Base-by-base conservation (phyloP, 64 coral and sea anemone species). In the Porites australiensis region DNA sequence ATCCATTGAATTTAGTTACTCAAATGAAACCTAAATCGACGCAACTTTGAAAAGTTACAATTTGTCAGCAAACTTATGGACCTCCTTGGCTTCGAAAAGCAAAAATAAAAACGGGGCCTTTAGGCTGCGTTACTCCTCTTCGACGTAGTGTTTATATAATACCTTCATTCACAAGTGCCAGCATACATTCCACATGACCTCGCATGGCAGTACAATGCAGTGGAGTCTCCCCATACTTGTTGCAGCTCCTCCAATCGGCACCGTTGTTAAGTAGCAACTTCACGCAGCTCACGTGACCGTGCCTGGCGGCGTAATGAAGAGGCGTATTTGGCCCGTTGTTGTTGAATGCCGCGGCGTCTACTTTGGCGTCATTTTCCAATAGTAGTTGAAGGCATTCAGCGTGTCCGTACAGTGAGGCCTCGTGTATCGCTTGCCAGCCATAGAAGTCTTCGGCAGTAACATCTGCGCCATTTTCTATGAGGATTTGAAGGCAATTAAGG, bases 401-500 rank as follows among this genome's bases (percentile, higher is more conserved):
- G 77, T 85, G 92, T 2, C 92, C 92, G 48, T 94, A 37, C 12
- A 94, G 60, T 13, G 86, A 72, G 13, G 87, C 87, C 37, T 94
- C 92, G 71, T 94, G 92, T 50, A 94, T 89, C 3, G 92, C 68
- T 20, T 88, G 92, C 92, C 92, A 94, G 27, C 87, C 92, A 12
- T 94, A 77, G 45, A 82, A 89, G 54, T 94, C 86, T 55, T 84
- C 92, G 4, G 23, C 87, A 43, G 72, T 77, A 18, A 75, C 92
- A 20, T 94, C 92, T 63, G 92, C 92, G 20, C 87, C 92, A 16
- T 6, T 15, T 44, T 83, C 55, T 75, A 94, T 57, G 6, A 94
- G 64, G 21, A 6, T 57, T 13, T 70, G 74, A 21, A 82, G 55
- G 70, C 92, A 94, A 3, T 53, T 2, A 7, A 61, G 55, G 49